phyloP scores from a whole-genome alignment of 2,888 invertebrate genomes.

The Trachelus iudaicus region DNA sequence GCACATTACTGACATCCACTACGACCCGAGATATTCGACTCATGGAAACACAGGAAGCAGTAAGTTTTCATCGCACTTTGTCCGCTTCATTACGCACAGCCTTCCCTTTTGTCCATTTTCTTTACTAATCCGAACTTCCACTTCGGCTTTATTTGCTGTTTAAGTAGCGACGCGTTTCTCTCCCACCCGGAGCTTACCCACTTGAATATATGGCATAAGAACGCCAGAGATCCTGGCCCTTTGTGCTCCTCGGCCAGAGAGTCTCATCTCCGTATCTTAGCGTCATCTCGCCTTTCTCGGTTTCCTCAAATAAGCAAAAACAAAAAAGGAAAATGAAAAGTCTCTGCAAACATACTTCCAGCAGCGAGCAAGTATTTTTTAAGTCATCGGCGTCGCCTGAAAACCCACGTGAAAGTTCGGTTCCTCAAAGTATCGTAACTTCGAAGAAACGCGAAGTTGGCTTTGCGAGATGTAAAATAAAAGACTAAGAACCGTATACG shows the following conservation, averaged over 20 bases:
- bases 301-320: neutral
- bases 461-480: neutral
- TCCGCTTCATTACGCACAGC: neutral
- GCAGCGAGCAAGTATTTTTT: neutral
- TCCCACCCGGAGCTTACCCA: neutral
- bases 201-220: neutral
- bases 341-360: neutral
- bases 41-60: conserved; percentile 81
- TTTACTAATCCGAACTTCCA: neutral
- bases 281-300: neutral
- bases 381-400: neutral
- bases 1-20: conserved; percentile 95
- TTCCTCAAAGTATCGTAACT: neutral
- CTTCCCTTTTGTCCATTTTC: neutral
- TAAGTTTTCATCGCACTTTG: conserved; percentile 66
- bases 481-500: neutral
- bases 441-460: neutral
- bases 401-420: neutral
- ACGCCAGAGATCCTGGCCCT: neutral
- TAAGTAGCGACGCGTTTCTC: neutral
- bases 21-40: conserved; percentile 84
- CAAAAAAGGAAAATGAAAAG: neutral
- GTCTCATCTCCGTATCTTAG: neutral
- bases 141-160: neutral
- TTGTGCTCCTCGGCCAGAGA: neutral